Percentiles rank a stretch among this genome's conserved stretches.
Conservation (phyloP, 2,113 vertebrate species). For the Falcunculus frontatus region DNA sequence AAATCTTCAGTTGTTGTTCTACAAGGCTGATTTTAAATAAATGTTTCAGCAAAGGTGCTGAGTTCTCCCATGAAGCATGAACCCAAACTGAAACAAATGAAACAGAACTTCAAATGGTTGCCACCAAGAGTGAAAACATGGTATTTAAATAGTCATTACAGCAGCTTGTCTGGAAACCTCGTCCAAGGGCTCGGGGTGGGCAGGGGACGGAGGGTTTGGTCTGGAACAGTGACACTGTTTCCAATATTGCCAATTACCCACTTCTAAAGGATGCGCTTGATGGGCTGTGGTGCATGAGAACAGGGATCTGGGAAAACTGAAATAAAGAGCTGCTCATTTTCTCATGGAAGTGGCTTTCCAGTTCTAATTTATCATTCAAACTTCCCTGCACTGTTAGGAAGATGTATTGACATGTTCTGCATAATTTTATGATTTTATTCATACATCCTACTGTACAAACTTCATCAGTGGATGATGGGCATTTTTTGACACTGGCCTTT, state of each 20-base stretch:
- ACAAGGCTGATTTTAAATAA: neutral
- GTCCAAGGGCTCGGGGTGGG: neutral
- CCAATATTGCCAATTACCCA: neutral
- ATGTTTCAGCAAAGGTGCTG: neutral
- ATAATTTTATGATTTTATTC: neutral
- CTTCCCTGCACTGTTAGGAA: neutral
- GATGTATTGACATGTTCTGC: neutral
- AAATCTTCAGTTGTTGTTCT: neutral
- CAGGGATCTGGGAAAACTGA: neutral
- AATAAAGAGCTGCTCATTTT: neutral
- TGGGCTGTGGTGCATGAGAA: neutral
- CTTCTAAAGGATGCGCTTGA: neutral
- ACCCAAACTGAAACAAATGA: neutral
- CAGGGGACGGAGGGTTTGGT: neutral
- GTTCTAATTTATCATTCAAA: neutral
- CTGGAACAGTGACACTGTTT: neutral
- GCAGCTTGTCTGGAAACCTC: neutral
- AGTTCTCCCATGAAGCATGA: neutral
- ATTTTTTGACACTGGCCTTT: neutral
- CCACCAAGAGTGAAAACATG: neutral
- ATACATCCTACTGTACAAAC: neutral
- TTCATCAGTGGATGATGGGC: neutral
- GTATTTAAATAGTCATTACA: neutral
- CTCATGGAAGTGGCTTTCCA: neutral
- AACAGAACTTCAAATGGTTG: neutral